Percentiles rank a stretch among this genome's conserved stretches.
phyloP scores from a whole-genome alignment of 2,113 vertebrate species.

The Heliornis fulica region DNA sequence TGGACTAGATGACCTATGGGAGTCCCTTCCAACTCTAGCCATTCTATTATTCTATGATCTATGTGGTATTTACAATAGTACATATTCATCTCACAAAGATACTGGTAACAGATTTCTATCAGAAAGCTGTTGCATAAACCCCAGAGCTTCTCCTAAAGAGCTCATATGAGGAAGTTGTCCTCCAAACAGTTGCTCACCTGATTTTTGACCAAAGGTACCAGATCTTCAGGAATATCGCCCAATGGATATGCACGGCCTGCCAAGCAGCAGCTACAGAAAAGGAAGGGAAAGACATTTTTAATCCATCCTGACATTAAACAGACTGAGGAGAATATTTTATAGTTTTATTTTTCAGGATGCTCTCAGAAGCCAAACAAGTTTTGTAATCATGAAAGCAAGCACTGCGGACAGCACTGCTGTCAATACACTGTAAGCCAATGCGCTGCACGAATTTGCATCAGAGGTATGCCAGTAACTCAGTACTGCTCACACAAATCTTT shows the following conservation, averaged over 20 bases:
- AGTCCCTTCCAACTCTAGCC: too few species aligned
- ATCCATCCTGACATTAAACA: background rate
- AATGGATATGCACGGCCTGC: constrained; percentile 94
- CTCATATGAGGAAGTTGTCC: background rate
- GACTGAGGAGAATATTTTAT: background rate
- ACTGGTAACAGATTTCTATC: background rate
- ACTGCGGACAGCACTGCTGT: background rate
- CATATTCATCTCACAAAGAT: background rate
- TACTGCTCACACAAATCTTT: background rate
- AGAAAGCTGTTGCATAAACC: background rate
- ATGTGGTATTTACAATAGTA: background rate
- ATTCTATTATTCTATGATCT: too few species aligned
- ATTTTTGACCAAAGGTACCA: constrained; percentile 94
- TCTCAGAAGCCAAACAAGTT: background rate
- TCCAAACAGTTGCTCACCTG: constrained; percentile 78
- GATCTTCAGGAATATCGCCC: constrained; percentile 93
- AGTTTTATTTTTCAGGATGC: background rate
- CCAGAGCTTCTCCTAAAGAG: background rate
- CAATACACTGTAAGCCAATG: background rate
- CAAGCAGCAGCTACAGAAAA: constrained; percentile 81
- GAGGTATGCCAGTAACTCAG: background rate
- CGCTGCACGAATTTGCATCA: background rate
- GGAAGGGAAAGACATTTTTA: background rate
- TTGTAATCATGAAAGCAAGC: background rate
- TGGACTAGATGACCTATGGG: too few species aligned